Evolutionary conservation across 2,113 vertebrate species (phyloP), one percentile per base, ranked within the genome.

Genomic region (Paracanthobrama guichenoti): DNA sequence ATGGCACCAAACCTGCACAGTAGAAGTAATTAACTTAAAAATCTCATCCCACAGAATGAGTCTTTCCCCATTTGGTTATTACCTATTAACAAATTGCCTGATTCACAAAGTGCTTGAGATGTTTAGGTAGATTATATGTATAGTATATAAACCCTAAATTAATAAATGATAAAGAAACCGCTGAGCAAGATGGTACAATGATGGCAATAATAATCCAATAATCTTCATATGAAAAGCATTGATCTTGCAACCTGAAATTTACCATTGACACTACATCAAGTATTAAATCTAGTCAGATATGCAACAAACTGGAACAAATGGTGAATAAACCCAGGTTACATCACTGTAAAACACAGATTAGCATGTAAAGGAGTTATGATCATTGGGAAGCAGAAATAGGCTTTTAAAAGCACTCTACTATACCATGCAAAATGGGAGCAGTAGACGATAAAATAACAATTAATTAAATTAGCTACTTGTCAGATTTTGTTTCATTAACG

Each of bases 161-260:
- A 62, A 26, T 44, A 39, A 48, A 48, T 48, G 5, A 2, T 73
- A 26, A 75, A 12, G n/a, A 48, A 42, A 73, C 3, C 3, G 13
- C 42, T 46, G 12, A 73, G 42, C n/a, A 48, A 10, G n/a, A 18
- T 50, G n/a, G n/a, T 5, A 69, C 18, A 44, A 44, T n/a, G 3
- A n/a, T 44, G 20, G 22, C 22, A 3, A 18, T 28, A 24, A 72
- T 24, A 22, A 71, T 67, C 42, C 2, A 26, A 53, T 42, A 76
- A 55, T 35, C 18, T 55, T 76, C 10, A 35, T 35, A n/a, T 35
- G 28, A 55, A 55, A 76, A 76, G 18, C 50, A 76, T 76, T 76
- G 9, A 76, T 76, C 9, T 35, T 76, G 74, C 24, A 55, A 76
- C 24, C 5, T 39, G 11, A 73, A 6, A 73, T 20, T 69, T 42